Percentiles rank a stretch among this genome's conserved stretches.
phyloP scores from a whole-genome alignment of 2,797 vertebrate species.

The Arnoldichthys spilopterus region DNA sequence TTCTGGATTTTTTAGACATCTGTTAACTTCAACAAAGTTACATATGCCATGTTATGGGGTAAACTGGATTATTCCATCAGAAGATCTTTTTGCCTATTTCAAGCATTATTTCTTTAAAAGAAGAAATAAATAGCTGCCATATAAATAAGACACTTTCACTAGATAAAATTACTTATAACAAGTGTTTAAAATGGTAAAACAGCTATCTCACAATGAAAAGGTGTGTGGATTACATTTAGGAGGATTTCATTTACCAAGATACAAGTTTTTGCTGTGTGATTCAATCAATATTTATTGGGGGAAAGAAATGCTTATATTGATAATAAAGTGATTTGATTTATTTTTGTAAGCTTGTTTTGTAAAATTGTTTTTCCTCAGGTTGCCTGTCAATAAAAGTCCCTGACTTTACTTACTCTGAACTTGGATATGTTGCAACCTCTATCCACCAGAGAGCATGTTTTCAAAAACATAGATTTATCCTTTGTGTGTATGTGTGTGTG shows the following conservation, averaged over 20 bases:
- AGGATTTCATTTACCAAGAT: neutral
- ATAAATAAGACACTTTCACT: neutral
- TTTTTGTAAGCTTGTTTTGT: neutral
- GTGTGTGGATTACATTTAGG: neutral
- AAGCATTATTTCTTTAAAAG: neutral
- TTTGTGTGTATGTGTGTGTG: no score
- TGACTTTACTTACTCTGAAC: neutral
- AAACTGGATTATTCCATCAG: neutral
- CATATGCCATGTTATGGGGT: no score
- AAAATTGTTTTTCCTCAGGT: neutral
- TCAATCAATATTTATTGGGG: neutral
- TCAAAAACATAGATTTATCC: neutral
- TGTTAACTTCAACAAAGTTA: no score
- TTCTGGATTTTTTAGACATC: no score
- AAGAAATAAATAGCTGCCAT: neutral
- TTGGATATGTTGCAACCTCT: neutral
- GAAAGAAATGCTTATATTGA: neutral
- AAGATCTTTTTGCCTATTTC: neutral
- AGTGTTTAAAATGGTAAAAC: neutral
- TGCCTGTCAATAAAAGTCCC: neutral
- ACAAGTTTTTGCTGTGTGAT: neutral
- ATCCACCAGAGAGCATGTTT: neutral
- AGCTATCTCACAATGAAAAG: neutral
- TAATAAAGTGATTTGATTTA: no score
- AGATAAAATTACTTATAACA: neutral